Evolutionary conservation across 2,888 invertebrate species (phyloP).

Genomic region (Cosmia trapezina): DNA sequence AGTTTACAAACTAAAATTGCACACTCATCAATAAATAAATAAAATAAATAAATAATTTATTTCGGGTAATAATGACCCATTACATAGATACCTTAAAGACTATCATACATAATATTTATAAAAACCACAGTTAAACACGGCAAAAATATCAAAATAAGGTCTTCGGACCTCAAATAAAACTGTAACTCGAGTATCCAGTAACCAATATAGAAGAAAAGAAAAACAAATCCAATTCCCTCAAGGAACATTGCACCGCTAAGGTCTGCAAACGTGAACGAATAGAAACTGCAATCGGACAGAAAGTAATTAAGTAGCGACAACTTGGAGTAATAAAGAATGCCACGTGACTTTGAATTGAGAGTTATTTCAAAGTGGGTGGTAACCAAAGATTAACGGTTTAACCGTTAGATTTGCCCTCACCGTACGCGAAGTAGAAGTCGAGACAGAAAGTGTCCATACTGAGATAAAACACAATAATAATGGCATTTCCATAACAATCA

Average conservation of each 20-base stretch:
- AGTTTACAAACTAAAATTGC: neutral
- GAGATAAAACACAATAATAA: neutral
- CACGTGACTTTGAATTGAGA: constrained; percentile 14
- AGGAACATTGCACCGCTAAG: constrained; percentile 5
- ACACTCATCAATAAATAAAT: neutral
- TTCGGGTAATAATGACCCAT: too few species aligned
- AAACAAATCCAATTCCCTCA: constrained; percentile 16
- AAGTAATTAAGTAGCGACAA: constrained; percentile 39
- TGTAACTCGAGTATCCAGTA: neutral
- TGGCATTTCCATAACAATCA: too few species aligned
- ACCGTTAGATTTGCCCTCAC: neutral
- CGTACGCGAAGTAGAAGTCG: too few species aligned
- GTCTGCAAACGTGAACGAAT: constrained; percentile 14
- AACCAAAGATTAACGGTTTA: neutral
- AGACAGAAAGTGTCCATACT: neutral
- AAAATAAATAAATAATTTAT: too few species aligned
- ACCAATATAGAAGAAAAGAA: neutral
- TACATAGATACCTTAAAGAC: too few species aligned
- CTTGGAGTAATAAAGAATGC: constrained; percentile 10
- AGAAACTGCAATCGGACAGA: constrained; percentile 33
- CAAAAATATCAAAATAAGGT: neutral
- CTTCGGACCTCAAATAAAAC: neutral
- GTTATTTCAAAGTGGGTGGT: neutral
- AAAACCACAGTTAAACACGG: too few species aligned
- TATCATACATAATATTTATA: too few species aligned